Evolutionary conservation across 2,797 vertebrate genomes (phyloP), one percentile per base, ranked within the genome.

Genomic region (Pipistrellus nathusii): DNA sequence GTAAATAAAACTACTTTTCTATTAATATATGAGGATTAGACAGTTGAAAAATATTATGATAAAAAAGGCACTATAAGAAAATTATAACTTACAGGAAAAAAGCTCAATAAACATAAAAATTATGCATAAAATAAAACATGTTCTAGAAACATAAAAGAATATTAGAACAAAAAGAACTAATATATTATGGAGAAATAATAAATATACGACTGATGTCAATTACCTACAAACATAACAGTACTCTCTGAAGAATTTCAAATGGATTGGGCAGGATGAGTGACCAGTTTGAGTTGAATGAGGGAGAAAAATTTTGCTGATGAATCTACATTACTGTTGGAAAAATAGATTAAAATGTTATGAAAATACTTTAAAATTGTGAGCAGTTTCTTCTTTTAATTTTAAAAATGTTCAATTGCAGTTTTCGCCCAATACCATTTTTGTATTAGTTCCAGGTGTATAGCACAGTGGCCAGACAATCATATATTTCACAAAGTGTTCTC

Each of bases 1-100:
- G 46, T 72, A 46, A 93, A 84, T 0, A 30, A 82, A 53, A 82
- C 66, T 0, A 27, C 12, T 68, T 14, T 71, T 44, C 8, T 51
- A n/a, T n/a, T n/a, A n/a, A n/a, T n/a, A 13, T 35, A 13, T 32
- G 20, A 59, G 30, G 5, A 69, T 59, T n/a, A 81, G 32, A 10
- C 48, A 46, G 17, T 20, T 72, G n/a, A 35, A 62, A 90, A 95
- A 92, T 25, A 62, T 30, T 62, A 64, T n/a, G 62, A 64, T 64
- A 64, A 64, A 62, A 62, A 41, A 69, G 21, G 13, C 2, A 55
- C 9, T 11, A 44, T 21, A 88, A 80, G 15, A 46, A 68, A 88
- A 48, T 66, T 18, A 53, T 38, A 46, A 80, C n/a, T 62, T 41
- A 66, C 0, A 69, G 27, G 1, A 62, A n/a, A 38, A 3, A 15